Evolutionary conservation across 92 coral and sea anemone species (phyloP), one percentile per base, ranked within the genome.

Genomic region (Epizoanthus illoricatus): DNA sequence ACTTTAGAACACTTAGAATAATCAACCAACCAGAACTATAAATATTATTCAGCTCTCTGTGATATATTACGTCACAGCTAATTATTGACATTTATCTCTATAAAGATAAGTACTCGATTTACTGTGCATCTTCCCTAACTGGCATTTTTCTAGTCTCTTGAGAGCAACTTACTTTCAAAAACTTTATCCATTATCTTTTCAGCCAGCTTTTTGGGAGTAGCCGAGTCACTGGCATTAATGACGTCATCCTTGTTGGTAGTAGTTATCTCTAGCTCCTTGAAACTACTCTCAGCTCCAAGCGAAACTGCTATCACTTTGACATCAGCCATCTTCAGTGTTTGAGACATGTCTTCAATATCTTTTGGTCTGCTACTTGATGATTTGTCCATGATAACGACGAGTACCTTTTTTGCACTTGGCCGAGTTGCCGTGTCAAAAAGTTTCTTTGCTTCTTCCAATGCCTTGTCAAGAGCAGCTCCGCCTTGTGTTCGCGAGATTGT

Each of bases 371-470:
- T 88, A 8, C 87, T 79, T 52, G 89, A 81, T 28, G 57, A n/a
- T 43, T 88, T 90, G 80, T 94, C 98, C 65, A 95, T 84, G 69
- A 94, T 83, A 56, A 94, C 87, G n/a, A 92, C 85, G 43, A 94
- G 88, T 78, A 94, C 94, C 28, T 88, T 90, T 71, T 84, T 92
- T 15, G 92, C 97, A 56, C 81, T 86, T 0, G 88, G 87, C 66
- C 98, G 89, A 20, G 86, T 75, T 42, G 89, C 65, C 5, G 84
- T 65, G 47, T 91, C 87, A n/a, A 93, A 93, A 8, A 91, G 85
- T 41, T 74, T 79, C 70, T 89, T 90, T 13, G 98, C 94, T 45
- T 72, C 87, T 43, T 89, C 92, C 56, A 94, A 87, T 33, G 88
- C 92, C 70, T 79, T 87, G 69, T 88, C 86, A 63, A 92, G 89